Conservation (phyloP, 2,113 vertebrate species). For the Oryzias celebensis region DNA sequence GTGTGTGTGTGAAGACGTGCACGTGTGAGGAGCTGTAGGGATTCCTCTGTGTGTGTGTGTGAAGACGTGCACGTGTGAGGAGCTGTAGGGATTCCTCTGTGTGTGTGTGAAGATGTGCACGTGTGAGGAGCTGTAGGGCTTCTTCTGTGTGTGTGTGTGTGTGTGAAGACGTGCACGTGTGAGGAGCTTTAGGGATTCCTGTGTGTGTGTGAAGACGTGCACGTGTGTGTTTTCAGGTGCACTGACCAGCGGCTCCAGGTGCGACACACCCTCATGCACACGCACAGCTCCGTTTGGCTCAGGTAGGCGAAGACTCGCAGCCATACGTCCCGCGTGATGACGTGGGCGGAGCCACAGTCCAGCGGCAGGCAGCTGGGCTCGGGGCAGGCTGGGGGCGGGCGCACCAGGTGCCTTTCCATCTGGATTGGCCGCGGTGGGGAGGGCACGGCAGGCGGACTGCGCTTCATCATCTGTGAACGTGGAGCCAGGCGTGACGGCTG, state of each 20-base stretch:
- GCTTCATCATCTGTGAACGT: constrained; percentile 82
- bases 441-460: constrained; percentile 82
- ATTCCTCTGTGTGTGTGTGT: no score
- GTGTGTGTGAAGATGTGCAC: no score
- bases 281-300: constrained; percentile 84
- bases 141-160: no score
- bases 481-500: constrained; percentile 69
- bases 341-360: constrained; percentile 85
- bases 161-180: no score
- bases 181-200: no score
- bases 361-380: constrained; percentile 88
- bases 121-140: no score
- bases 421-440: constrained; percentile 83
- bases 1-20: no score
- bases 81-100: no score
- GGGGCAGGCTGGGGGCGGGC: constrained; percentile 86
- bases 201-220: no score
- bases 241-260: constrained; percentile 93
- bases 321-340: constrained; percentile 86
- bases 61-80: no score
- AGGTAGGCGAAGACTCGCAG: constrained; percentile 87
- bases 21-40: no score
- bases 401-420: constrained; percentile 88
- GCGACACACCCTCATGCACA: constrained; percentile 92
- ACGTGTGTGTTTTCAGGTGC: not conserved